Evolutionary conservation across 2,113 vertebrate species (phyloP), one percentile per base, ranked within the genome.

Genomic region (Tachysurus vachellii): DNA sequence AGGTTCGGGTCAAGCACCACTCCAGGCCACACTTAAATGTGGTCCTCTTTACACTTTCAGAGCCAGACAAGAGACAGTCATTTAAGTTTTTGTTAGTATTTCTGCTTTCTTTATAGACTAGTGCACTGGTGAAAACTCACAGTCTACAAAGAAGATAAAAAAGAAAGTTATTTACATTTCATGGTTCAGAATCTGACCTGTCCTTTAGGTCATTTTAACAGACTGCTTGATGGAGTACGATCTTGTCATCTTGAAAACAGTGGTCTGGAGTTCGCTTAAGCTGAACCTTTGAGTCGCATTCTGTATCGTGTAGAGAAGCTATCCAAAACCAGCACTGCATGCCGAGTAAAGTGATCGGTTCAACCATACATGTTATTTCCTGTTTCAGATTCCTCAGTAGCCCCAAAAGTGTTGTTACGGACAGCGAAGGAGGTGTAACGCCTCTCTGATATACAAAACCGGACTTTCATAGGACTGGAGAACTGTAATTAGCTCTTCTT

Each of bases 1-100:
- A 59, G 28, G 14, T 23, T 57, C 14, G 31, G 82, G 62, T 83
- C 82, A 73, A 71, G 66, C 68, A 73, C 31, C 66, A 57, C 54
- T 80, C 31, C 54, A 12, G 79, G 54, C 56, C 75, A 23, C 28
- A 14, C 56, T 81, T 61, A 61, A 36, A 81, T 12, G 31, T 61
- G 17, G 6, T 8, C 50, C n/a, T 28, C 14, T 54, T 79, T 13
- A 79, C 50, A 28, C 47, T 54, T 54, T 54, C n/a, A 54, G 31
- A 42, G 31, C 16, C 28, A 56, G 53, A 57, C 14, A 21, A 1
- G 17, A 19, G 76, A 57, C 53, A 36, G 31, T 9, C 54, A 5
- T 23, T 11, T 80, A 17, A 61, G 56, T 17, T 42, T 59, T 42
- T 7, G 5, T 36, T 36, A 36, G 17, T 80, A 59, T 59, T 80